phyloP scores from a whole-genome alignment of 1,140 invertebrate genomes.

The Tribolium madens region DNA sequence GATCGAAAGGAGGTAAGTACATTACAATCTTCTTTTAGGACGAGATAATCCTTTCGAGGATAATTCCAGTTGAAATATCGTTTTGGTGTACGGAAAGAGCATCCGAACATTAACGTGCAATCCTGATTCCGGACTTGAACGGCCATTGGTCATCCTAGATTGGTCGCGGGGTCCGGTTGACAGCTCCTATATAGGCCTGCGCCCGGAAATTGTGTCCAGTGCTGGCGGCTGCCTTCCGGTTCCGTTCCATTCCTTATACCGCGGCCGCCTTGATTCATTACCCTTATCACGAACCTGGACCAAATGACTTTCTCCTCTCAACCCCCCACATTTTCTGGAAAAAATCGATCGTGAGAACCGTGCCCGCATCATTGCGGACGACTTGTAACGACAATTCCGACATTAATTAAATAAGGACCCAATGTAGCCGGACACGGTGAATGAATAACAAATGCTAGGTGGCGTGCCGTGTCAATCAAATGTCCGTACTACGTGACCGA shows the following conservation, averaged over 20 bases:
- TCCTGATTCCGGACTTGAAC: conserved; percentile 41
- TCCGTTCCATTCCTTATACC: conserved; percentile 46
- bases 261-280: conserved; percentile 47
- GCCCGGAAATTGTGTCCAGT: conserved; percentile 61
- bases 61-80: conserved; percentile 34
- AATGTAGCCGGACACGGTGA: conserved; percentile 40
- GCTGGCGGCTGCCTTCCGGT: conserved; percentile 58
- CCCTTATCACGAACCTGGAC: conserved; percentile 40
- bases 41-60: background rate
- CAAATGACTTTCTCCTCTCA: conserved; percentile 39
- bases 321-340: background rate
- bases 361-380: conserved; percentile 9
- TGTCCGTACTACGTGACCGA: conserved; percentile 55
- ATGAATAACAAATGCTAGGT: conserved; percentile 55
- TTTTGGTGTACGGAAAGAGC: conserved; percentile 20
- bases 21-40: background rate
- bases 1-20: conserved; percentile 1
- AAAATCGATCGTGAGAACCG: conserved; percentile 7
- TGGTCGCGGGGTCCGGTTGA: conserved; percentile 56
- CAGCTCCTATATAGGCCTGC: conserved; percentile 54
- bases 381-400: conserved; percentile 26
- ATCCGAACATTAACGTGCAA: conserved; percentile 49
- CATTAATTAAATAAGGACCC: conserved; percentile 40
- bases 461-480: conserved; percentile 56
- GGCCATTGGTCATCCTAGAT: conserved; percentile 62